These are phyloP conservation scores for Sarcophilus harrisii DNA, from an alignment of 2,797 vertebrate species.

Conservation along the genomic window DNA sequence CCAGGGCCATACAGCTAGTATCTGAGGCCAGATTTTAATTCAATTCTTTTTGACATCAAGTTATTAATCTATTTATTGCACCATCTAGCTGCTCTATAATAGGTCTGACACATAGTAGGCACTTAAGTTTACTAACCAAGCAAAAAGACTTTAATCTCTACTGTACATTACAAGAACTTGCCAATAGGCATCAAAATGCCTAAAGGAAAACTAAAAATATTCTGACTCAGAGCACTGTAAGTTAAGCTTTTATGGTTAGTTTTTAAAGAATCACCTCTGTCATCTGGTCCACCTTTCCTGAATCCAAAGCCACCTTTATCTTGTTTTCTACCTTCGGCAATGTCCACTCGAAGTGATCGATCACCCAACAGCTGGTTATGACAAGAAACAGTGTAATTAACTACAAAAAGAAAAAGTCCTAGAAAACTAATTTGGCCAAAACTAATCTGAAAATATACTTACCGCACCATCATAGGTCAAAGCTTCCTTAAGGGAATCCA, in stretches of 20 bases:
- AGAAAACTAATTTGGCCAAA: background rate
- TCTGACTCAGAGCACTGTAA: background rate
- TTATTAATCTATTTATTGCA: background rate
- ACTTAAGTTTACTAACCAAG: background rate
- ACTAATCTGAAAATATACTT: slow-evolving; percentile 84
- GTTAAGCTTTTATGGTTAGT: background rate
- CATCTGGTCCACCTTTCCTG: slow-evolving; percentile 93
- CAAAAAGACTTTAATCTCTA: background rate
- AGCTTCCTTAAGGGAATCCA: slow-evolving; percentile 98
- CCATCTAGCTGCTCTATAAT: background rate
- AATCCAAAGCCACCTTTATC: slow-evolving; percentile 97
- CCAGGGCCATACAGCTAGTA: background rate
- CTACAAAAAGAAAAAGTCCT: background rate
- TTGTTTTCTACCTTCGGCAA: slow-evolving; percentile 97
- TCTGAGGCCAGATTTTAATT: background rate
- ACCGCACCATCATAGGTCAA: slow-evolving; percentile 97
- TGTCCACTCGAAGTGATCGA: slow-evolving; percentile 95
- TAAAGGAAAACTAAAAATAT: background rate
- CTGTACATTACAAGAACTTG: background rate
- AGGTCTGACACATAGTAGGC: background rate
- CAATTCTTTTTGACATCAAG: background rate
- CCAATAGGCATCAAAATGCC: background rate
- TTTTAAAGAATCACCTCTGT: slow-evolving; percentile 89
- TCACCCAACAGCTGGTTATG: slow-evolving; percentile 91
- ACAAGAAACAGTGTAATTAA: slow-evolving; percentile 50